Evolutionary conservation across 2,888 invertebrate genomes (phyloP), one percentile per base, ranked within the genome.

Genomic region (Falcaria lacertinaria): DNA sequence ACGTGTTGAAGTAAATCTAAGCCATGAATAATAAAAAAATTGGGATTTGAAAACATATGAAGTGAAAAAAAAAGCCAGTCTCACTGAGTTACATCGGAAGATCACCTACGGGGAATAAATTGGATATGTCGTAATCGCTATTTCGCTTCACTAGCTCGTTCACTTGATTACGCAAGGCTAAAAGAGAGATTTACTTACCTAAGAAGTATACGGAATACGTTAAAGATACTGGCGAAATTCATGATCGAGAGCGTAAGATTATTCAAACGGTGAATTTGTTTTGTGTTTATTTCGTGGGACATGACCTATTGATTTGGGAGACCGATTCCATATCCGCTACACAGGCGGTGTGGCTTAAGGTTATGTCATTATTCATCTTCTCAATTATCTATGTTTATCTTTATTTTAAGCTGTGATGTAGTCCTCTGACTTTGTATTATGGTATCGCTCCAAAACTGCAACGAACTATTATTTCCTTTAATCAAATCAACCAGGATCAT

Each of bases 71-170:
- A 68, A 68, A 60, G 54, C 52, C 52, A 51, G 57, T 62, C 44
- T 54, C 50, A 61, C 56, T 64, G 64, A 64, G 60, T 67, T 55
- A 52, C 48, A 47, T 46, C 60, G 60, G 64, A 68, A 63, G 64
- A 66, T 59, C 64, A 65, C 61, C 66, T 64, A 63, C 61, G 62
- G 64, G 55, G 60, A 66, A 71, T 69, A 67, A 76, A 80, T 81
- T 77, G 73, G 66, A 80, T 82, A 80, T 79, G 76, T 76, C 73
- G 71, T 79, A 74, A 79, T 80, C 70, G 64, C 66, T 69, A 79
- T 78, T 76, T 74, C 60, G 61, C 66, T 74, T 69, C 68, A 74
- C 58, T 70, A 67, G 63, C 69, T 71, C 66, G 65, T 65, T 74
- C 68, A 69, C 65, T 71, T 74, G 71, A 79, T 80, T 78, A 75